These are phyloP conservation scores for Gephyroberyx darwinii DNA, from an alignment of 2,797 vertebrate species.

Conservation along the genomic window DNA sequence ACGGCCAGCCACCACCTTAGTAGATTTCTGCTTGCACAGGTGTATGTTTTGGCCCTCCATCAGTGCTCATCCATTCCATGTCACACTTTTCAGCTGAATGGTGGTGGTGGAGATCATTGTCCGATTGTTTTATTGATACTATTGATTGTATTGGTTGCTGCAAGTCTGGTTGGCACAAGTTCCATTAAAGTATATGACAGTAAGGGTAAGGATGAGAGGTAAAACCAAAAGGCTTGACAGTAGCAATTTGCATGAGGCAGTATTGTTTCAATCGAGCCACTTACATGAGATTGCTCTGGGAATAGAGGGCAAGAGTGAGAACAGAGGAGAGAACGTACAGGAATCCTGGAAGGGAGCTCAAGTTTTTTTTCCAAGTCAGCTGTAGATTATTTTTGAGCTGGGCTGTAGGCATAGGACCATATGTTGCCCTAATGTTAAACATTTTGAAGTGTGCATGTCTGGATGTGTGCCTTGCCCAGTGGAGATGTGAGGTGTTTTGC, in stretches of 20 bases:
- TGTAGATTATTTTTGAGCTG: conserved; percentile 54
- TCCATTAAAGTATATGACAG: conserved; percentile 59
- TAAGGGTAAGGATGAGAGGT: conserved; percentile 55
- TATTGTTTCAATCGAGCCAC: conserved; percentile 78
- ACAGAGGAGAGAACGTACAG: conserved; percentile 59
- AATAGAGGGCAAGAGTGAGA: conserved; percentile 71
- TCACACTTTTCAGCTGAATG: conserved; percentile 50
- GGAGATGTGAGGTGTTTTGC: too few species aligned
- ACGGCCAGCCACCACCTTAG: conserved; percentile 49
- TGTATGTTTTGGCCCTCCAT: conserved; percentile 22
- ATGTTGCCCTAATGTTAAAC: too few species aligned
- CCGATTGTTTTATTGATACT: conserved; percentile 71
- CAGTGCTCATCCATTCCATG: conserved; percentile 51
- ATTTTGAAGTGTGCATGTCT: too few species aligned
- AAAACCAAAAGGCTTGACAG: conserved; percentile 71
- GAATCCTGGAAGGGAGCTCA: conserved; percentile 54
- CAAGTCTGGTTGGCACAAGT: conserved; percentile 47
- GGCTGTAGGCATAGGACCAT: too few species aligned
- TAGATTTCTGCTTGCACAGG: conserved; percentile 40
- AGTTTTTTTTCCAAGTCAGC: conserved; percentile 48
- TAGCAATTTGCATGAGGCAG: conserved; percentile 77
- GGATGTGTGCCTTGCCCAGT: too few species aligned
- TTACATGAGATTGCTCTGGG: conserved; percentile 77
- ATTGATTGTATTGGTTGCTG: conserved; percentile 62
- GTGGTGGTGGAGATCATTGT: conserved; percentile 50